phyloP scores from a whole-genome alignment of 2,113 vertebrate species.

The Mus musculus region DNA sequence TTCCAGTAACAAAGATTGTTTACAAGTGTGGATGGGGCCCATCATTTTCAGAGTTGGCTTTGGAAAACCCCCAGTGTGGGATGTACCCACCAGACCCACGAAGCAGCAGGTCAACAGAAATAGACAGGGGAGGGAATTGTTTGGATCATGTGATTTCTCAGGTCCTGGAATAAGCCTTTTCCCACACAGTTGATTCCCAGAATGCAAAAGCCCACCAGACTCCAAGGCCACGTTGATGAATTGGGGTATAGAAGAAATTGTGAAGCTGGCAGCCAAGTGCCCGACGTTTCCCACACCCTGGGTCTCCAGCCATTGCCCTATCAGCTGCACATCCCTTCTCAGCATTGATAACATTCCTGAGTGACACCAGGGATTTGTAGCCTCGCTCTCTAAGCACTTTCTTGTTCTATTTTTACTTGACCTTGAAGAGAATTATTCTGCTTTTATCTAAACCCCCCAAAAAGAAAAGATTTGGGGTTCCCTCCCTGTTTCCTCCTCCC shows the following conservation, averaged over 20 bases:
- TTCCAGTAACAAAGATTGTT: neutral
- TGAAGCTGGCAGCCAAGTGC: conserved; percentile 22
- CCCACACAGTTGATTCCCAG: neutral
- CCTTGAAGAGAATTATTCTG: conserved; percentile 66
- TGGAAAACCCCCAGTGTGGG: neutral
- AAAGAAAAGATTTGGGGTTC: conserved; percentile 63
- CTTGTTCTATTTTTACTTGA: conserved; percentile 72
- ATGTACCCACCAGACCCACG: neutral
- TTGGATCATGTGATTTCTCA: neutral
- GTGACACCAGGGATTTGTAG: conserved; percentile 30
- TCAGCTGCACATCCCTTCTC: conserved; percentile 58
- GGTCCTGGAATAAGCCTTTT: neutral
- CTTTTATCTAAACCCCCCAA: conserved; percentile 73
- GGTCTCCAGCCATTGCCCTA: neutral
- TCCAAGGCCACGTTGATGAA: conserved; percentile 59
- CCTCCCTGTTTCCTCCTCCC: neutral
- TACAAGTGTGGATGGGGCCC: neutral
- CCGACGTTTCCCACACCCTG: conserved; percentile 70
- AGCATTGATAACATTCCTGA: conserved; percentile 64
- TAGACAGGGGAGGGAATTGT: neutral
- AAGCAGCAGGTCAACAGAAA: neutral
- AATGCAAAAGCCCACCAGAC: neutral
- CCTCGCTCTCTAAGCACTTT: conserved; percentile 59
- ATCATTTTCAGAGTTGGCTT: neutral
- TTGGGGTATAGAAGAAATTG: conserved; percentile 38